These are phyloP conservation scores for Battus philenor DNA, from an alignment of 1,140 invertebrate genomes.

Conservation along the genomic window DNA sequence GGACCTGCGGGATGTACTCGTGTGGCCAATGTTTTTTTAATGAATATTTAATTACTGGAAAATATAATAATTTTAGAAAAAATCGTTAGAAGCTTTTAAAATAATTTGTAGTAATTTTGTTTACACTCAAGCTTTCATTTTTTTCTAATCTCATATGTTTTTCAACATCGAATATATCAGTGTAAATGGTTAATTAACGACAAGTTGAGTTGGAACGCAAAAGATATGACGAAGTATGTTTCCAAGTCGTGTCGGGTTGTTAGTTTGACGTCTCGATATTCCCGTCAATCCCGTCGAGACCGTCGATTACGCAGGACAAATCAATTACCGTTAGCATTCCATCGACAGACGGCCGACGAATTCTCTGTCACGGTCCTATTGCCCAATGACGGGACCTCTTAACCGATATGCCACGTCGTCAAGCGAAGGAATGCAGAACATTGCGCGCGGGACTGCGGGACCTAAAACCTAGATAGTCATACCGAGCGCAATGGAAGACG, in stretches of 20 bases:
- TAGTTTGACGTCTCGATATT: constrained; percentile 50
- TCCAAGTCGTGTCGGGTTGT: no score
- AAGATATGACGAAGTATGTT: no score
- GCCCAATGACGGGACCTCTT: constrained; percentile 51
- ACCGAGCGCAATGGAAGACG: constrained; percentile 53
- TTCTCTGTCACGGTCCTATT: constrained; percentile 69
- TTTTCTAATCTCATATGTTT: no score
- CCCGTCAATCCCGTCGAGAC: constrained; percentile 52
- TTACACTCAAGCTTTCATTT: no score
- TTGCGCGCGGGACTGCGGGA: constrained; percentile 39
- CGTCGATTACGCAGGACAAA: constrained; percentile 69
- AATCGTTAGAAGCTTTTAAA: no score
- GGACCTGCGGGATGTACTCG: constrained; percentile 36
- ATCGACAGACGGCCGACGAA: constrained; percentile 58
- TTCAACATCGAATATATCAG: no score
- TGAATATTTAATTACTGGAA: constrained; percentile 19
- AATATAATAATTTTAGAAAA: neutral
- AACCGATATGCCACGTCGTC: constrained; percentile 42
- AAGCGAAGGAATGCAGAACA: constrained; percentile 53
- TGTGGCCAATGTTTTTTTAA: constrained; percentile 29
- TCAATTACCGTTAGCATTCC: constrained; percentile 71
- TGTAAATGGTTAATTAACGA: no score
- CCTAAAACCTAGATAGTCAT: constrained; percentile 43
- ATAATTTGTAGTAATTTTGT: no score
- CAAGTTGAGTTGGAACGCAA: no score